These are phyloP conservation scores for Peromyscus leucopus DNA, from an alignment of 2,113 vertebrate species.

Conservation along the genomic window DNA sequence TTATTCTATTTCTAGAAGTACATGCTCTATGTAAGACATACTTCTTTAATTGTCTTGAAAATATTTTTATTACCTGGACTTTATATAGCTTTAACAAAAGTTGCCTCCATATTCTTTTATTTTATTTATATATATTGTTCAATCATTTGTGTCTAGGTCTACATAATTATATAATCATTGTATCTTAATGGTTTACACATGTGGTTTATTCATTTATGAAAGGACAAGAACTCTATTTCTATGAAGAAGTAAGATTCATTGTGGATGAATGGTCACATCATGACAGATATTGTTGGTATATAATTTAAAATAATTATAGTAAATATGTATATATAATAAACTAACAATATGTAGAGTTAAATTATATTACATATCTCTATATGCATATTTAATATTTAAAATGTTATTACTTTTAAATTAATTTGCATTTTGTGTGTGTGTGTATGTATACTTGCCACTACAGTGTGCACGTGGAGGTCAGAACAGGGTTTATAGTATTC, in stretches of 20 bases:
- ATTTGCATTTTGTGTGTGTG: not conserved
- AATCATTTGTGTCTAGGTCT: not conserved
- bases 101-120: not conserved
- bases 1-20: not conserved
- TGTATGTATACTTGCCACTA: no score
- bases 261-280: not conserved
- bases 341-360: not conserved
- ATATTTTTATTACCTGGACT: not conserved
- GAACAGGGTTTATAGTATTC: no score
- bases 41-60: not conserved
- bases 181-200: not conserved
- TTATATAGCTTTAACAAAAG: not conserved
- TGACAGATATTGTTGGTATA: not conserved
- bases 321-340: not conserved
- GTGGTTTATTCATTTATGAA: not conserved
- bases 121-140: not conserved
- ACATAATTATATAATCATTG: not conserved
- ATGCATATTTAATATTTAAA: not conserved
- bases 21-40: accelerated
- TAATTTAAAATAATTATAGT: not conserved
- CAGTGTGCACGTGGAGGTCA: no score
- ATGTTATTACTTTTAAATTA: not conserved
- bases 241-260: not conserved
- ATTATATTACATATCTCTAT: not conserved
- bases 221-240: not conserved